Base-by-base conservation (phyloP, 2,113 vertebrate genomes). In the Himantopus leucocephalus region DNA sequence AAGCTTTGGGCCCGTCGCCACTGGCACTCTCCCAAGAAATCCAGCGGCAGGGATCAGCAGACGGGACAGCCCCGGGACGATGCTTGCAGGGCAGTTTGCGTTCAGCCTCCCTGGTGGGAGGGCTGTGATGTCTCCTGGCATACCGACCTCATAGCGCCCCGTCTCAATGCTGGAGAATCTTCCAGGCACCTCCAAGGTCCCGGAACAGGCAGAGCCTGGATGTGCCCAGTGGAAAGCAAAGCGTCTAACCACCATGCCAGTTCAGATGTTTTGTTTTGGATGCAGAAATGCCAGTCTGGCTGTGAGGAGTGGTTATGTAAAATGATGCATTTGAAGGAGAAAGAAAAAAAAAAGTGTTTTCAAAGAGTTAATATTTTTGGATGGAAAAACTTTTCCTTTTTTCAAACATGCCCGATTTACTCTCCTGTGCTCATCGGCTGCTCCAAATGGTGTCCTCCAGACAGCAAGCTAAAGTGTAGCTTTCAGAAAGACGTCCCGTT, bases 101-200 rank as follows among this genome's bases (percentile, higher is more conserved):
- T 50, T 15, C 59, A 15, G 60, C 35, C 50, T 19, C 43, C 35
- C 14, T 14, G 43, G 9, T 5, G 11, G 0, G 20, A 50, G 52
- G 17, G 52, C 4, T 47, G 39, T 29, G 55, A 45, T 30, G 19
- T 37, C 47, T 26, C 39, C 39, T 5, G 19, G 20, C 21, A 21
- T 3, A 13, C 5, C 0, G 2, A 43, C 27, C 18, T 34, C 5
- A 0, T 5, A 37, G 37, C 0, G 3, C 68, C 34, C 6, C 2
- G 1, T 52, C 45, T 47, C 39, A 29, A 1, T 1, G 10, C 39
- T 14, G 47, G 53, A 47, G 45, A 68, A 53, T 16, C 16, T 60
- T 53, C 62, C 37, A 15, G 60, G 45, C 18, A 32, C 22, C 9
- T 35, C 56, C 55, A 19, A 77, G 47, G 29, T 22, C 30, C 37